A percentile compares a stretch with the other conserved stretches of the same genome.
phyloP scores from a whole-genome alignment of 2,797 vertebrate genomes.

The Sebastes wilsoni region DNA sequence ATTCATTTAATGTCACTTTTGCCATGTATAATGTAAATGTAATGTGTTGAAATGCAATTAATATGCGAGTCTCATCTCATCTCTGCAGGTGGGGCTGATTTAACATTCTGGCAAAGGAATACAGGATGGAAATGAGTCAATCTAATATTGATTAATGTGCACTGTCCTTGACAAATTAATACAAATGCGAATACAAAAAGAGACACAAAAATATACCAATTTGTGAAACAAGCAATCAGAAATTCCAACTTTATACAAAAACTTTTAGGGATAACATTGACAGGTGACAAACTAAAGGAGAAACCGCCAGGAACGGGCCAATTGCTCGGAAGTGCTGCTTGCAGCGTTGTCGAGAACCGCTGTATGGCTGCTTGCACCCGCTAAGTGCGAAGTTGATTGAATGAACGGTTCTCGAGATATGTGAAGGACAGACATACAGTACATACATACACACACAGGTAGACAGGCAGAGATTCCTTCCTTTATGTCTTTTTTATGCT shows the following conservation, averaged over 20 bases:
- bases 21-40: constrained; percentile 7
- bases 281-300: not conserved
- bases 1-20: constrained; percentile 5
- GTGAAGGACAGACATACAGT: no score
- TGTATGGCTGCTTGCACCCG: no score
- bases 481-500: no score
- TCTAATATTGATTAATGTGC: constrained; percentile 16
- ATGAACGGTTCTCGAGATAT: no score
- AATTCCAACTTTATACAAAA: not conserved
- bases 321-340: no score
- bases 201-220: not conserved
- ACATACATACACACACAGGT: no score
- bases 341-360: no score
- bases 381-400: no score
- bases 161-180: not conserved
- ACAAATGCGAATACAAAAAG: not conserved
- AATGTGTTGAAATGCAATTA: constrained; percentile 13
- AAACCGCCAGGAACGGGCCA: no score
- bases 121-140: constrained; percentile 3
- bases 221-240: not conserved
- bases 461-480: no score
- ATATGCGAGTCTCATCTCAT: not conserved
- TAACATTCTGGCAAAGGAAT: not conserved
- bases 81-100: constrained; percentile 2
- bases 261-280: not conserved